Evolutionary conservation across 2,797 vertebrate species (phyloP).

Genomic region (Pyrocephalus nanus): DNA sequence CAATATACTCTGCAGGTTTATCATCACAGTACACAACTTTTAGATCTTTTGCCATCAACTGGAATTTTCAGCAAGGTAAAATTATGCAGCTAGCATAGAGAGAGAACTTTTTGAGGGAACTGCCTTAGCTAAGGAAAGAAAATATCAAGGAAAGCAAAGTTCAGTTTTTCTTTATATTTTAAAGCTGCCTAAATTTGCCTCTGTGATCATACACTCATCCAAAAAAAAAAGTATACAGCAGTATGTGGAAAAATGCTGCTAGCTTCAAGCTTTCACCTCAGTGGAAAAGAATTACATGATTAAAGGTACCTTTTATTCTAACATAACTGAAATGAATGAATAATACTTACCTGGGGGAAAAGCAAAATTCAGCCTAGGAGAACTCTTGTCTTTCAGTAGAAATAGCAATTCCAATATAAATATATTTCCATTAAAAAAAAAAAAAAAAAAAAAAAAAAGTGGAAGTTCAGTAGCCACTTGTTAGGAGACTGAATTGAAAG

Average conservation of each 20-base stretch:
- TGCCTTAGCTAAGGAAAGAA: not conserved
- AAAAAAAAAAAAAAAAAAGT: not conserved
- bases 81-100: not conserved
- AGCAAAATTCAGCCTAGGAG: not conserved
- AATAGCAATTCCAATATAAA: not conserved
- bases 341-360: not conserved
- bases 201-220: not conserved
- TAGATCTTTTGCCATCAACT: not conserved
- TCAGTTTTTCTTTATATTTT: not conserved
- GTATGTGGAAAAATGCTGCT: not conserved
- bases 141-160: not conserved
- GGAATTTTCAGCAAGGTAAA: not conserved
- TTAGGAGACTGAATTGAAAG: not conserved
- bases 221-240: not conserved
- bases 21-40: not conserved
- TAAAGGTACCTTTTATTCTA: not conserved
- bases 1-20: not conserved
- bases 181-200: not conserved
- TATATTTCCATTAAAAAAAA: not conserved
- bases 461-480: not conserved
- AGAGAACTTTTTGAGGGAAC: not conserved
- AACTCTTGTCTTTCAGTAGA: not conserved
- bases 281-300: not conserved
- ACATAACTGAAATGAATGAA: not conserved
- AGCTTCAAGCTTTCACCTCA: not conserved